Evolutionary conservation across 1,140 invertebrate genomes (phyloP), one percentile per base, ranked within the genome.

Genomic region (Drosophila chauvacae): DNA sequence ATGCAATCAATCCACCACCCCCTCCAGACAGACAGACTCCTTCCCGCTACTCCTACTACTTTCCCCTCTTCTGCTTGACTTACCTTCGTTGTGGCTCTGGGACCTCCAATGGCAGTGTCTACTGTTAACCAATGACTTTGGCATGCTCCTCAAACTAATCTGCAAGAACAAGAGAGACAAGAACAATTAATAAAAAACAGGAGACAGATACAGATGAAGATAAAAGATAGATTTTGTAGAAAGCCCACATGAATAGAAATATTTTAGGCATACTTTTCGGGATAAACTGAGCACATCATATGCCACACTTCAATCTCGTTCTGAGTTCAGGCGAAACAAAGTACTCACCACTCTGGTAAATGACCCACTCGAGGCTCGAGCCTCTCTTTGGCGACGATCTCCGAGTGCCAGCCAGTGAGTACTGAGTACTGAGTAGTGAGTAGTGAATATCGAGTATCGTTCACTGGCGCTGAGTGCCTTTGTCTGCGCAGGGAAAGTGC

Each of bases 81-180:
- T 57, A 75, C 72, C 68, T 63, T 75, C 48, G 66, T 70, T 68
- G 48, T 35, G 39, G 37, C 7, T 66, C 37, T 53, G 30, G 16
- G 39, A 53, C 47, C 30, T 68, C n/a, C 47, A 39, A 35, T 70
- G 66, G 48, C 62, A 68, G 47, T 70, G 14, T 62, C 48, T 55
- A 47, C 39, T 47, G 48, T 55, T 56, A 56, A 39, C 48, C 48
- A 28, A 35, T 70, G 30, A 37, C 37, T 68, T 68, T 44, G 65
- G 37, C 47, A 28, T 45, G 63, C n/a, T n/a, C 35, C 20, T 37
- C 20, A 26, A 44, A n/a, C 10, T 18, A 51, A 28, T 56, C 63
- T 66, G 63, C 30, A 66, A 37, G 16, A 6, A 26, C 7, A 55
- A 3, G 1, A 7, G 20, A 41, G 23, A 20, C 7, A 30, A 39